Evolutionary conservation across 2,797 vertebrate species (phyloP).

Genomic region (Sandelia bainsii): DNA sequence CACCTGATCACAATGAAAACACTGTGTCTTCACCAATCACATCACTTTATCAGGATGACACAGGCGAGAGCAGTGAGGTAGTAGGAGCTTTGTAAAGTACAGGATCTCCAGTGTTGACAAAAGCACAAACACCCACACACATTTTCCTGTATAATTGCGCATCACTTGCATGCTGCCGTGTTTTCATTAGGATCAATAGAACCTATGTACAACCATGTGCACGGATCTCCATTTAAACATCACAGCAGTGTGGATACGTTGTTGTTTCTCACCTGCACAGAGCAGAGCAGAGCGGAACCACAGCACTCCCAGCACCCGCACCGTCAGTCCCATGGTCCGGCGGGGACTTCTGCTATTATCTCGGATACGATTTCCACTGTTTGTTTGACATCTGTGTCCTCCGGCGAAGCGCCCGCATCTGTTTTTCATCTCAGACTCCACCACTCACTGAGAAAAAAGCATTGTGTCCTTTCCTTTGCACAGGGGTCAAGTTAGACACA

Average conservation of each 20-base stretch:
- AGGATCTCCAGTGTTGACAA: background rate
- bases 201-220: background rate
- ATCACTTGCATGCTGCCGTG: accelerated
- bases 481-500: background rate
- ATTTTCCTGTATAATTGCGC: too few relatives aligned
- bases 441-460: slow-evolving; percentile 1
- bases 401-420: slow-evolving; percentile 31
- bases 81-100: slow-evolving; percentile 1
- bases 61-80: slow-evolving; percentile 5
- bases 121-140: background rate
- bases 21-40: background rate
- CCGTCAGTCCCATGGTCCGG: slow-evolving; percentile 60
- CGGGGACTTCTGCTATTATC: slow-evolving; percentile 45
- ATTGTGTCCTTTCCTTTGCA: slow-evolving; percentile 60
- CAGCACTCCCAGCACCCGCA: slow-evolving; percentile 66
- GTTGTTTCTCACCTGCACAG: slow-evolving; percentile 75
- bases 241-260: slow-evolving; percentile 23
- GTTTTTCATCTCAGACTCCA: slow-evolving; percentile 27
- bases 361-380: slow-evolving; percentile 24
- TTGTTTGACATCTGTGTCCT: slow-evolving; percentile 37
- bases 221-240: background rate
- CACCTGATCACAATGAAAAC: slow-evolving; percentile 40
- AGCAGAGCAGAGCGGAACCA: slow-evolving; percentile 64
- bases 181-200: too few relatives aligned
- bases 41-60: slow-evolving; percentile 23